These are phyloP conservation scores for Sycophila sp. DNA, from an alignment of 1,140 invertebrate genomes.

Conservation along the genomic window DNA sequence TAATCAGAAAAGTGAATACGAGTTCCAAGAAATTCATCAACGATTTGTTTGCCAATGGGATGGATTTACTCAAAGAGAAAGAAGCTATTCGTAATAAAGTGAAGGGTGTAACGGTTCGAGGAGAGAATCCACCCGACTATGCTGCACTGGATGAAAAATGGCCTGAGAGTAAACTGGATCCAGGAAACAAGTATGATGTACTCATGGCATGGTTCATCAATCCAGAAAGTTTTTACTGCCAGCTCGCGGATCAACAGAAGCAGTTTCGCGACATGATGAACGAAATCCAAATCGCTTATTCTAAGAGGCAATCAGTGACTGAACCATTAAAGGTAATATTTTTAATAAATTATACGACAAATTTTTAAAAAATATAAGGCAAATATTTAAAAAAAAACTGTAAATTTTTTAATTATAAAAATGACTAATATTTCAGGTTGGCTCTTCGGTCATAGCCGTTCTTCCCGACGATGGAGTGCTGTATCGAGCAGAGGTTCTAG, in stretches of 20 bases:
- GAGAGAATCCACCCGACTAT: slow-evolving; percentile 51
- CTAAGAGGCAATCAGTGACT: slow-evolving; percentile 60
- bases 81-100: slow-evolving; percentile 28
- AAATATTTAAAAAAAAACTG: not conserved
- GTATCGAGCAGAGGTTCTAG: slow-evolving; percentile 73
- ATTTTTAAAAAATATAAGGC: slow-evolving; percentile 16
- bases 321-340: slow-evolving; percentile 48
- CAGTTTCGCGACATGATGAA: slow-evolving; percentile 76
- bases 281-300: slow-evolving; percentile 74
- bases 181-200: slow-evolving; percentile 58
- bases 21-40: slow-evolving; percentile 50
- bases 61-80: slow-evolving; percentile 47
- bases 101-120: not conserved
- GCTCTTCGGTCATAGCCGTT: slow-evolving; percentile 73
- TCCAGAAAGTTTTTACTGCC: slow-evolving; percentile 76
- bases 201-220: slow-evolving; percentile 73
- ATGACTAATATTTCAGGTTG: slow-evolving; percentile 57
- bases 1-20: slow-evolving; percentile 48
- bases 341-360: too few species aligned
- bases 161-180: slow-evolving; percentile 47
- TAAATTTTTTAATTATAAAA: not conserved
- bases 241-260: slow-evolving; percentile 59
- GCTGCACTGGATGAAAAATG: slow-evolving; percentile 57
- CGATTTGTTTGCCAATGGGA: slow-evolving; percentile 48
- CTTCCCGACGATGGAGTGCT: slow-evolving; percentile 76